Evolutionary conservation across 2,888 invertebrate genomes (phyloP), one percentile per base, ranked within the genome.

Genomic region (Nowickia ferox): DNA sequence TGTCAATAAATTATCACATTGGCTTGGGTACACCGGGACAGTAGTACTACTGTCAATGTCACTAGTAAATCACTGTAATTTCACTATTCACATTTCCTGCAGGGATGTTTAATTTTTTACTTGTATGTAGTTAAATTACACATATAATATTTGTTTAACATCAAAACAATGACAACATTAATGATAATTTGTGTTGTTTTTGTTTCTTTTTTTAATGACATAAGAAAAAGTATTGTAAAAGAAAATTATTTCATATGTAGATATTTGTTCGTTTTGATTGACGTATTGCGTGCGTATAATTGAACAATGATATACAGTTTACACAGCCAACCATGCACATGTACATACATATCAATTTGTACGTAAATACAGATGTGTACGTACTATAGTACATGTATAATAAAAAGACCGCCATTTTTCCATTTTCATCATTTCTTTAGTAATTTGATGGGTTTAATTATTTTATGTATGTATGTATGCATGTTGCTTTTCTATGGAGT

Each of bases 261-360:
- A n/a, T n/a, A 88, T 69, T 87, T 48, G 65, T 61, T 61, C 77
- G 90, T 90, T 90, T 90, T 92, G 91, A 92, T 92, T 92, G 92
- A 92, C 91, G 90, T 89, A 91, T 93, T 90, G 92, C 92, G 92
- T 92, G 92, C 90, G 89, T 90, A 90, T 92, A 92, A 92, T 92
- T 92, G 91, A 90, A 89, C 76, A 76, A 66, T 68, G 71, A 78
- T 79, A 65, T 22, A 76, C 46, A 22, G 61, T 38, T 38, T 63
- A 38, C 13, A 61, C 57, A 53, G n/a, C 15, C 10, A 30, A 15
- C 22, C 13, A 10, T 65, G 53, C 30, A 30, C 30, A 17, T 53
- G 10, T 38, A 44, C 11, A 48, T 69, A 48, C 48, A 38, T 68
- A 11, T 51, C 42, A 11, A 48, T 19, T 30, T 30, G 2, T 30